Base-by-base conservation (phyloP, 2,797 vertebrate genomes). In the Hyperoplus lanceolatus region DNA sequence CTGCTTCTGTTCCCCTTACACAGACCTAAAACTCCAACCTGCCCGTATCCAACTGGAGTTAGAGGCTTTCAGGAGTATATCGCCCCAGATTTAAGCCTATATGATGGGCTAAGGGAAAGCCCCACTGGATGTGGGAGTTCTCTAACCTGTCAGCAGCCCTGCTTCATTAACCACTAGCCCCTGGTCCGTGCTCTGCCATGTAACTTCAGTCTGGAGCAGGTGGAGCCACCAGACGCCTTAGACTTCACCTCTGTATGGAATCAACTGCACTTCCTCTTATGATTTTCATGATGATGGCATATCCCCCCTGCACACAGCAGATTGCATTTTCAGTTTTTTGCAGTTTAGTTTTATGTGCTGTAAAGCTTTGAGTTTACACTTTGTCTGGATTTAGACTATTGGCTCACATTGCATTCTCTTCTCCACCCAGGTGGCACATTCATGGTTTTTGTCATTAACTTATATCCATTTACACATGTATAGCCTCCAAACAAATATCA, bases 181-280 rank as follows among this genome's bases (percentile, higher is more conserved):
- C 80, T 5, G 36, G 73, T 77, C 81, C 77, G 73, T 7, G 51
- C 69, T 85, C 84, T 71, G 73, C 82, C 83, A 71, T 67, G 73
- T 82, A 57, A 62, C 48, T 63, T 76, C 56, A 79, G 77, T 84
- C 76, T 70, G 75, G 69, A 73, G 77, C 72, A 74, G 76, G 72
- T 39, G 41, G 77, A 65, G 80, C 80, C 82, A 82, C 81, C 69
- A 62, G 70, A 80, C 82, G 88, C 87, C 90, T 92, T 90, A 93
- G 83, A 89, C 75, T 69, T 76, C 66, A 81, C 59, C 70, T 75
- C 46, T 42, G 21, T 39, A 69, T 48, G 29, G 11, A 75, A 64
- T 57, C 54, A 75, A 68, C 67, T 80, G 72, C 77, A 81, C 58
- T 75, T 79, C 45, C 60, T 69, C n/a, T 56, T 73, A 29, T 38